Evolutionary conservation across 2,888 invertebrate genomes (phyloP).

Genomic region (Polydrusus tereticollis): DNA sequence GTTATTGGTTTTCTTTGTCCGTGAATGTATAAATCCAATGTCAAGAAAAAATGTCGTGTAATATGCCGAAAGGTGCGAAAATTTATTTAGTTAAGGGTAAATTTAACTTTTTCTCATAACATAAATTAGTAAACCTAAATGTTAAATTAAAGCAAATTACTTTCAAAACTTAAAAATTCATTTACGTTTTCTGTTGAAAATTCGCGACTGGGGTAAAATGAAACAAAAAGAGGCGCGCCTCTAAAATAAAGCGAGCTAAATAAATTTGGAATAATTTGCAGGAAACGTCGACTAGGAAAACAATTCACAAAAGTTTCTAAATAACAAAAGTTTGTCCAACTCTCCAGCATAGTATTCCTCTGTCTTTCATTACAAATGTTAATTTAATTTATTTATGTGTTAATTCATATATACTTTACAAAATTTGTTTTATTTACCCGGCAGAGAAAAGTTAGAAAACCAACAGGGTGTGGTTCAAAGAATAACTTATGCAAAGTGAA

Average conservation of each 20-base stretch:
- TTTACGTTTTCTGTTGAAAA: conserved; percentile 39
- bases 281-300: conserved; percentile 49
- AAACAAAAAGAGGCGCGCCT: conserved; percentile 22
- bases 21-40: no score
- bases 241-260: conserved; percentile 44
- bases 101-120: conserved; percentile 19
- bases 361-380: conserved; percentile 54
- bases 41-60: no score
- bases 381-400: conserved; percentile 56
- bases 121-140: conserved; percentile 30
- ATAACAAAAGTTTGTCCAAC: conserved; percentile 50
- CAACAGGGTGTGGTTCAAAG: conserved; percentile 62
- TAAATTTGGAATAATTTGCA: conserved; percentile 44
- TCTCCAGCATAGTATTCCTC: conserved; percentile 43
- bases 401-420: conserved; percentile 53
- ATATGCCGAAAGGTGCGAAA: not conserved
- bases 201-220: conserved; percentile 22
- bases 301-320: conserved; percentile 52
- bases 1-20: no score
- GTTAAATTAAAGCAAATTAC: conserved; percentile 44
- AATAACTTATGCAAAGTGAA: conserved; percentile 68
- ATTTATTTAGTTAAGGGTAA: not conserved
- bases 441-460: conserved; percentile 42
- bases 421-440: conserved; percentile 53
- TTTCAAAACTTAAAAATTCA: conserved; percentile 41